These are phyloP conservation scores for Drosophila trichaetosa DNA, from an alignment of 2,888 invertebrate species.

Conservation along the genomic window DNA sequence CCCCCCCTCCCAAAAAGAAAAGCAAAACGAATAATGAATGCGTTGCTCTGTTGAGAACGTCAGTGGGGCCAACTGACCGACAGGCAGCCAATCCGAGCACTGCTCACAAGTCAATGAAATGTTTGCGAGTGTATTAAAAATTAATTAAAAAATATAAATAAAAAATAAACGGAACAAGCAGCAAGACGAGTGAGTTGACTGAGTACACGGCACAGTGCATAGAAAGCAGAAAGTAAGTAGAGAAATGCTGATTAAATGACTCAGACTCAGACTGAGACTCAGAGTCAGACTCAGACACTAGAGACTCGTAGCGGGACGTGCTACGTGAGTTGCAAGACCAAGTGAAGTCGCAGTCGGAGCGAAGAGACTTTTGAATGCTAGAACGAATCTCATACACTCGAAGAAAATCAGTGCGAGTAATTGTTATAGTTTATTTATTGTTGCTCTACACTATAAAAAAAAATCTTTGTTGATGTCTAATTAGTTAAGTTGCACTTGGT, in stretches of 20 bases:
- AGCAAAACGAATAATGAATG: conserved; percentile 38
- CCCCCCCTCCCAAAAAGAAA: conserved; percentile 10
- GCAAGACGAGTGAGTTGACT: conserved; percentile 10
- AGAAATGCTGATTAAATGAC: conserved; percentile 63
- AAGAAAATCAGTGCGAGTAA: background rate
- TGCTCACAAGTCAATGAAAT: conserved; percentile 45
- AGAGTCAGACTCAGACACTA: conserved; percentile 1
- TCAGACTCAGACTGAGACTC: background rate
- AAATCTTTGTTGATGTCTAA: background rate
- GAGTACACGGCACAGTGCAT: conserved; percentile 2
- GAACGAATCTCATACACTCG: conserved; percentile 36
- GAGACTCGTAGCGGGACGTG: conserved; percentile 28
- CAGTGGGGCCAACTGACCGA: background rate
- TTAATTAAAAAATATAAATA: conserved; percentile 59
- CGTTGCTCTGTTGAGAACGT: conserved; percentile 6
- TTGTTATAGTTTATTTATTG: background rate
- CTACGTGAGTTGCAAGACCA: conserved; percentile 58
- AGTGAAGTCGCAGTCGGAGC: conserved; percentile 16
- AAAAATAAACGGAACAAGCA: conserved; percentile 14
- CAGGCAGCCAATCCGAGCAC: conserved; percentile 20
- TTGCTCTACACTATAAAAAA: too few species aligned
- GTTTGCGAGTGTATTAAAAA: conserved; percentile 56
- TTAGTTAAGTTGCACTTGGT: too few species aligned
- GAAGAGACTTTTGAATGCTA: conserved; percentile 17
- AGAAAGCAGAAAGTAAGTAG: conserved; percentile 57